Evolutionary conservation across 2,113 vertebrate genomes (phyloP).

Genomic region (Camelus dromedarius): DNA sequence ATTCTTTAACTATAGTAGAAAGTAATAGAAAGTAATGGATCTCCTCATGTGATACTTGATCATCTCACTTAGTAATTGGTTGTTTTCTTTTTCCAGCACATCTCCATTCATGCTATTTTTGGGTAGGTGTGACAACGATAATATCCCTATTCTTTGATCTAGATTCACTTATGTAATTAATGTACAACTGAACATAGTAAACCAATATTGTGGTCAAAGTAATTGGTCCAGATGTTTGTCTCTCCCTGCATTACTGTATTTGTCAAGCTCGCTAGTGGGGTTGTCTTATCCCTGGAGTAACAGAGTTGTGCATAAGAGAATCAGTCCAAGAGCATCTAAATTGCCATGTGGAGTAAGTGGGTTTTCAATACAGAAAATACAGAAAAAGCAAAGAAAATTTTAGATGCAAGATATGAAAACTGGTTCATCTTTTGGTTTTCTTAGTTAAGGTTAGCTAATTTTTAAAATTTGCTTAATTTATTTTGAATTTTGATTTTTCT

Average conservation of each 20-base stretch:
- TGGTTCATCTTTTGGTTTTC: neutral
- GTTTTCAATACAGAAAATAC: neutral
- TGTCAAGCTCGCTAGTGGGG: neutral
- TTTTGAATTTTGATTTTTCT: neutral
- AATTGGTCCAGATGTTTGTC: neutral
- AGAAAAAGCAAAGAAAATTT: neutral
- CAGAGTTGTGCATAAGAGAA: neutral
- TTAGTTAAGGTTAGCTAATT: neutral
- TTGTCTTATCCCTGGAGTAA: neutral
- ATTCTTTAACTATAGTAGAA: neutral
- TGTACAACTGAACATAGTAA: neutral
- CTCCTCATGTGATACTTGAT: neutral
- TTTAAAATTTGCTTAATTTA: neutral
- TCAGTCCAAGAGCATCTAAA: neutral
- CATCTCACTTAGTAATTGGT: neutral
- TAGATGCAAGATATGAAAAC: neutral
- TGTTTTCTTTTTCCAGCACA: neutral
- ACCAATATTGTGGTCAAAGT: neutral
- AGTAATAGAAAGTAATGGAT: neutral
- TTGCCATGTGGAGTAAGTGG: neutral
- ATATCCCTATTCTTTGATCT: neutral
- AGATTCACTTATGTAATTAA: neutral
- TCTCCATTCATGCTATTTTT: neutral
- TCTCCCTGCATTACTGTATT: neutral
- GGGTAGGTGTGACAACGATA: neutral